Conservation (phyloP, 92 coral and sea anemone genomes). For the Nematostella vectensis region DNA sequence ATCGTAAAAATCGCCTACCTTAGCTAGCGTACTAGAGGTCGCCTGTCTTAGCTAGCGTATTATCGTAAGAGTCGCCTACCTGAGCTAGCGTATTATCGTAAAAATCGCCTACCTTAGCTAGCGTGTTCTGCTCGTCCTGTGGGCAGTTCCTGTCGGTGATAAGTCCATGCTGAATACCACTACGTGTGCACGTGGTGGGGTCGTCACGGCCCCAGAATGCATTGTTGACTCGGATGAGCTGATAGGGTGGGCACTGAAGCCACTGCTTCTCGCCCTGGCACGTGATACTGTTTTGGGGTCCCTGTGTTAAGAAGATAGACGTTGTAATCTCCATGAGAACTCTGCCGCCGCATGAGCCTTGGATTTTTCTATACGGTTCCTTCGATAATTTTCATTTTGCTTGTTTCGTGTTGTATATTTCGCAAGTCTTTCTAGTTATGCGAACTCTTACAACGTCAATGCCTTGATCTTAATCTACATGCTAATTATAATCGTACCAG, state of each 20-base stretch:
- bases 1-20: no score
- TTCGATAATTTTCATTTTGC: no score
- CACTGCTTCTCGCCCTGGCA: constrained; percentile 84
- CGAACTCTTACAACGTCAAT: not conserved
- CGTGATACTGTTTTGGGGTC: constrained; percentile 59
- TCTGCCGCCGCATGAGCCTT: not conserved
- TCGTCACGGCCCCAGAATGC: constrained; percentile 95
- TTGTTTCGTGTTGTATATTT: no score
- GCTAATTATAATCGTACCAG: no score
- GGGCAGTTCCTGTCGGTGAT: constrained; percentile 69
- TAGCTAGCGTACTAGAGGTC: no score
- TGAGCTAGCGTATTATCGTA: no score
- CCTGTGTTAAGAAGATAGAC: constrained; percentile 14
- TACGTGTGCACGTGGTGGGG: constrained; percentile 54
- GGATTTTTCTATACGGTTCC: not conserved
- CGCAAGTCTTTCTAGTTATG: no score
- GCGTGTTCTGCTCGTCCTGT: constrained; percentile 69
- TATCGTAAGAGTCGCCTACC: no score
- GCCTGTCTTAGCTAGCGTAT: no score
- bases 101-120: not conserved
- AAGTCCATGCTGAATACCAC: constrained; percentile 73
- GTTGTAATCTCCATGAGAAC: not conserved
- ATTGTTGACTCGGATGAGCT: constrained; percentile 55
- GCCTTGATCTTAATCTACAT: not conserved
- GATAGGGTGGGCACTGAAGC: constrained; percentile 79